Conservation (phyloP, 2,888 invertebrate species). For the Epinotia nisella region DNA sequence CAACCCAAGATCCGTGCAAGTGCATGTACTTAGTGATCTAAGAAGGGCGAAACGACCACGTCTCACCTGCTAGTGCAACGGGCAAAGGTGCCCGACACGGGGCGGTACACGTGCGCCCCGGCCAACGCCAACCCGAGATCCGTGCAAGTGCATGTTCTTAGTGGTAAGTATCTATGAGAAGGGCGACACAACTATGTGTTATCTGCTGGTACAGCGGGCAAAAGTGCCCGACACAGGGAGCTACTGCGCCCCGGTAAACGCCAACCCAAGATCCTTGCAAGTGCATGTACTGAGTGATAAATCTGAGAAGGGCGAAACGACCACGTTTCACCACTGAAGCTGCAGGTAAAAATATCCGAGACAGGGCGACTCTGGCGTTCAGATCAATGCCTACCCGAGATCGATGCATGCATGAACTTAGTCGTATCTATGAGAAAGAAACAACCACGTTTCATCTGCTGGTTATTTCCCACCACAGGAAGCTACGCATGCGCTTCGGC, state of each 20-base stretch:
- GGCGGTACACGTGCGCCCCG: conserved; percentile 91
- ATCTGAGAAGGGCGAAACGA: conserved; percentile 79
- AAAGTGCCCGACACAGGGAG: conserved; percentile 89
- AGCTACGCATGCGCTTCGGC: no score
- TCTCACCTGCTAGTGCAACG: conserved; percentile 92
- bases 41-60: conserved; percentile 89
- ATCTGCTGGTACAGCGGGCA: conserved; percentile 91
- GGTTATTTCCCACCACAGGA: no score
- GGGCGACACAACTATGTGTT: conserved; percentile 93
- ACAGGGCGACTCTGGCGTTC: conserved; percentile 93
- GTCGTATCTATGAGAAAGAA: no score
- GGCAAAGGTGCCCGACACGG: conserved; percentile 90
- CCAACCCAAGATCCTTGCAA: conserved; percentile 91
- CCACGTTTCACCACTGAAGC: conserved; percentile 22
- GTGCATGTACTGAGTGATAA: conserved; percentile 94
- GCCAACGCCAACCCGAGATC: conserved; percentile 94
- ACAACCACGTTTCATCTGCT: no score
- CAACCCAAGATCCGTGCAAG: conserved; percentile 91
- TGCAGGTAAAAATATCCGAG: conserved; percentile 77
- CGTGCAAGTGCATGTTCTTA: conserved; percentile 92
- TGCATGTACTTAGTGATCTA: conserved; percentile 91
- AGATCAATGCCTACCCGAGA: no score
- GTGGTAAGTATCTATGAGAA: conserved; percentile 84
- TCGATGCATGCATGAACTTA: no score
- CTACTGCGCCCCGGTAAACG: conserved; percentile 92